phyloP scores from a whole-genome alignment of 2,113 vertebrate species.

The Ginglymostoma cirratum region DNA sequence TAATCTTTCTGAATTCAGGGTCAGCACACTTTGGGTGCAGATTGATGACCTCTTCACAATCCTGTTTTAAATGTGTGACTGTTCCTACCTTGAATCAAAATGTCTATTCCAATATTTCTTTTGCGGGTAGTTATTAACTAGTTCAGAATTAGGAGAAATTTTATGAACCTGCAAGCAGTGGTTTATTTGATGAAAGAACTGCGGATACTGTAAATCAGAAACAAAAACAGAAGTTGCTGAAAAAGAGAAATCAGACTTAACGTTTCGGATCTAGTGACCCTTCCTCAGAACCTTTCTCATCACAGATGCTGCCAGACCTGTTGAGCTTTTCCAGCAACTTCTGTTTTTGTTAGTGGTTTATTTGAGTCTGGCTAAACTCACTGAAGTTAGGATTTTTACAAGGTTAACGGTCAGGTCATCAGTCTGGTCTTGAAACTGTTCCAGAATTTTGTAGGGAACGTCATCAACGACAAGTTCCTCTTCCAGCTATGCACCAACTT shows the following conservation, averaged over 20 bases:
- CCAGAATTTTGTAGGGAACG: background rate
- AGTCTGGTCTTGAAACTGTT: background rate
- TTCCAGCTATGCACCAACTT: background rate
- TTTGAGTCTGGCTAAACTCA: background rate
- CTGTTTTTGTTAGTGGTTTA: too few relatives aligned
- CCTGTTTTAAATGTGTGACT: background rate
- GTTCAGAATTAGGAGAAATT: background rate
- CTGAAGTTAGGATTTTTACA: background rate
- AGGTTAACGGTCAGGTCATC: background rate
- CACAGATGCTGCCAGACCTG: too few relatives aligned
- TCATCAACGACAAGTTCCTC: background rate
- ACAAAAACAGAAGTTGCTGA: too few relatives aligned
- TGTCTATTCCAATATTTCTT: background rate
- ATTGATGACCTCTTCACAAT: background rate
- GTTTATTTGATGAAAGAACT: too few relatives aligned
- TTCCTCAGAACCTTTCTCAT: too few relatives aligned
- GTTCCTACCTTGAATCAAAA: background rate
- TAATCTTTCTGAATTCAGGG: background rate
- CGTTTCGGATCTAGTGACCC: too few relatives aligned
- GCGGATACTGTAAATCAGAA: too few relatives aligned
- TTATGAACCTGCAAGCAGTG: background rate
- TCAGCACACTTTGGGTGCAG: background rate
- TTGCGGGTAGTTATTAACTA: background rate
- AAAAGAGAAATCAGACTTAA: too few relatives aligned
- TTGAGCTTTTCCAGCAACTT: too few relatives aligned